These are phyloP conservation scores for Petromus typicus DNA, from an alignment of 2,113 vertebrate species.

Conservation along the genomic window DNA sequence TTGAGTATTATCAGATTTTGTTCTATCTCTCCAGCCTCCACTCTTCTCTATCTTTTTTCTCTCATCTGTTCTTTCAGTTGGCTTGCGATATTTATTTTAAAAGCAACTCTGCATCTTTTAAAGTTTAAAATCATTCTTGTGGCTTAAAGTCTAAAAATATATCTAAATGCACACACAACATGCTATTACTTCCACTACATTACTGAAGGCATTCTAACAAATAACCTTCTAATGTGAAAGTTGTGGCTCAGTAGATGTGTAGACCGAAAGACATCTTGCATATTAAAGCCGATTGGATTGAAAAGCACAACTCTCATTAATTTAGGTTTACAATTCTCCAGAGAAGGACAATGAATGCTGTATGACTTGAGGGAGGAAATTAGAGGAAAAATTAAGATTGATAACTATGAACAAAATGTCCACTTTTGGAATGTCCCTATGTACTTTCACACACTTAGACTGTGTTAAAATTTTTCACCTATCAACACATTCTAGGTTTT, in stretches of 20 bases:
- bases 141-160: conserved; percentile 84
- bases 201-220: conserved; percentile 81
- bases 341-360: conserved; percentile 59
- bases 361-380: conserved; percentile 60
- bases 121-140: conserved; percentile 81
- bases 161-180: conserved; percentile 78
- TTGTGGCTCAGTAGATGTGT: conserved; percentile 68
- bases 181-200: conserved; percentile 86
- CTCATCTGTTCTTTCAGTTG: not conserved
- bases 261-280: conserved; percentile 69
- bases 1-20: not conserved
- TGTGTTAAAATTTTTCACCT: not conserved
- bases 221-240: conserved; percentile 78
- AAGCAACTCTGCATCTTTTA: conserved; percentile 23
- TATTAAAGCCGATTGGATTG: conserved; percentile 57
- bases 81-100: conserved; percentile 42
- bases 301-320: conserved; percentile 65
- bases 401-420: conserved; percentile 41
- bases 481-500: not conserved
- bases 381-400: conserved; percentile 60
- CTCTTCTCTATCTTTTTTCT: not conserved
- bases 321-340: conserved; percentile 4
- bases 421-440: not conserved
- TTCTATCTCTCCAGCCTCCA: not conserved
- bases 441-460: not conserved